Conservation (phyloP, 1,140 invertebrate genomes). For the Pteromalus puparum region DNA sequence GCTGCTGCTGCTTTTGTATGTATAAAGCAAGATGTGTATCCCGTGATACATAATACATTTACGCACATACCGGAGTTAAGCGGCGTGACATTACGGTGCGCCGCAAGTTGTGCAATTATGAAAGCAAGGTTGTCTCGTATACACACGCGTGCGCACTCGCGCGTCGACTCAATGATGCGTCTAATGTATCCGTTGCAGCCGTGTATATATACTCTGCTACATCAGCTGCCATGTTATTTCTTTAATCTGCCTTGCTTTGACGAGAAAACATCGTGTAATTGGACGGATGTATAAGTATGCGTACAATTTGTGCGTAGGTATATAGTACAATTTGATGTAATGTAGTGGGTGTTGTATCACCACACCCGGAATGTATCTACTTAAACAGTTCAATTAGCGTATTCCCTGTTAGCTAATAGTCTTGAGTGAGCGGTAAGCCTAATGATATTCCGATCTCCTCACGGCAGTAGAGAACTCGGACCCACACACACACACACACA, state of each 20-base stretch:
- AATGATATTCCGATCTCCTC: background rate
- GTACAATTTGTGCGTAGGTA: too few relatives aligned
- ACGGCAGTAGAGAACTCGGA: background rate
- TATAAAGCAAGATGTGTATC: conserved; percentile 23
- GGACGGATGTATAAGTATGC: too few relatives aligned
- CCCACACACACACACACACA: too few relatives aligned
- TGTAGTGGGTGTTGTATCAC: background rate
- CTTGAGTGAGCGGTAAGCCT: background rate
- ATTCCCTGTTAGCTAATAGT: background rate
- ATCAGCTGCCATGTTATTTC: too few relatives aligned
- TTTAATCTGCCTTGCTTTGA: too few relatives aligned
- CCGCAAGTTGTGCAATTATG: conserved; percentile 56
- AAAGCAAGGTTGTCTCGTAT: conserved; percentile 48
- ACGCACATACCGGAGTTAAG: conserved; percentile 35
- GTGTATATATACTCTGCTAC: too few relatives aligned
- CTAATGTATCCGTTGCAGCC: background rate
- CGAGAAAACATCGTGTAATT: too few relatives aligned
- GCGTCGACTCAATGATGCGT: conserved; percentile 45
- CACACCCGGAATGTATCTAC: background rate
- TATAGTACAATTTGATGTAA: background rate
- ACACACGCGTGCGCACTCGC: background rate
- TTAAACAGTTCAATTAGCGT: background rate
- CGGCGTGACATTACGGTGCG: conserved; percentile 24
- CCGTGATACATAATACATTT: conserved; percentile 43
- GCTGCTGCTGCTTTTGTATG: background rate